These are phyloP conservation scores for Mormyrops attenuatus DNA, from an alignment of 2,797 vertebrate species.

Conservation along the genomic window DNA sequence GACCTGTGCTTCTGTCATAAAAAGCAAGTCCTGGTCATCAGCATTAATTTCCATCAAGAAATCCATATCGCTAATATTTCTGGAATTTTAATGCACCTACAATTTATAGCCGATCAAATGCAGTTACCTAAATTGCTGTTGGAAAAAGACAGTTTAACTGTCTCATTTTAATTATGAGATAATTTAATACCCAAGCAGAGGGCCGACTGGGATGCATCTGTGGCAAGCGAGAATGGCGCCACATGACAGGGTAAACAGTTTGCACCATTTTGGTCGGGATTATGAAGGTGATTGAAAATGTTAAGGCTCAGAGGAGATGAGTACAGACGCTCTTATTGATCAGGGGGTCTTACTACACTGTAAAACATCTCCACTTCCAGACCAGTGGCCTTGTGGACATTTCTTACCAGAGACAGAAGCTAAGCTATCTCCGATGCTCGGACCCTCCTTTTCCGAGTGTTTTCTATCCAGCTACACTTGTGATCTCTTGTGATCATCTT, in stretches of 20 bases:
- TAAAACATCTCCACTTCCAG: neutral
- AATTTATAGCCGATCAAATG: constrained; percentile 98
- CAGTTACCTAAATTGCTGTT: constrained; percentile 99
- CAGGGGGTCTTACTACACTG: constrained; percentile 38
- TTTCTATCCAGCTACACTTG: neutral
- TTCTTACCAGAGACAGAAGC: neutral
- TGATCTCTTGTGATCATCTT: neutral
- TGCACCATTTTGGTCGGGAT: constrained; percentile 72
- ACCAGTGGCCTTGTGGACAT: neutral
- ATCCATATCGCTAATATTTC: constrained; percentile 96
- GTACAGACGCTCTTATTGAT: constrained; percentile 57
- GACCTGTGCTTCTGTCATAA: constrained; percentile 77
- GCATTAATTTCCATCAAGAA: constrained; percentile 83
- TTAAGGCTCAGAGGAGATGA: constrained; percentile 65
- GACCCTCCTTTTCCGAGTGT: neutral
- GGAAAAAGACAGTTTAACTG: constrained; percentile 94
- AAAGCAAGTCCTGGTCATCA: constrained; percentile 73
- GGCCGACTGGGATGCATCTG: constrained; percentile 73
- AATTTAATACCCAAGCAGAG: constrained; percentile 84
- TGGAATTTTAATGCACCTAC: constrained; percentile 90
- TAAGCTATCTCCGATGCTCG: neutral
- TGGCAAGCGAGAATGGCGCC: constrained; percentile 68
- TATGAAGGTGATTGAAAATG: constrained; percentile 71
- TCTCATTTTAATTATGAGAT: constrained; percentile 94
- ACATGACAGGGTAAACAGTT: constrained; percentile 73